These are phyloP conservation scores for Trachelus stipa DNA, from an alignment of 2,888 invertebrate genomes.

Conservation along the genomic window DNA sequence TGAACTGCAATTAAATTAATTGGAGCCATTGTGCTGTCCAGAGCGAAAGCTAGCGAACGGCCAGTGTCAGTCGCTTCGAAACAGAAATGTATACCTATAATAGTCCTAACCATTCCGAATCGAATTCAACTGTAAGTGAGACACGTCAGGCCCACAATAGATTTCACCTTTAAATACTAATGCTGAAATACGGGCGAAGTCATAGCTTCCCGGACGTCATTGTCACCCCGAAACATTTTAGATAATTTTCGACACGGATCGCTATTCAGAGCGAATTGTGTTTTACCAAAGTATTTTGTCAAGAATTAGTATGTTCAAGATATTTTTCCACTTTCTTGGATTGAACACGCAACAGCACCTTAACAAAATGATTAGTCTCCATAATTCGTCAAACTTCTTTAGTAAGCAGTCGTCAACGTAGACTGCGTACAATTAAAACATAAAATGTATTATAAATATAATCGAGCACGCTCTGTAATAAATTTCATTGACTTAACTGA, in stretches of 20 bases:
- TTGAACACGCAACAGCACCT: no score
- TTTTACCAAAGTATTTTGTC: not conserved
- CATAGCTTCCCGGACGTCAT: not conserved
- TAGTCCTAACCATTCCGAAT: not conserved
- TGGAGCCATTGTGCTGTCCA: constrained; percentile 60
- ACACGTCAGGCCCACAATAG: not conserved
- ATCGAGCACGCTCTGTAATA: not conserved
- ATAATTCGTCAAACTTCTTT: not conserved
- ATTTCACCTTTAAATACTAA: not conserved
- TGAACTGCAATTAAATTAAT: constrained; percentile 60
- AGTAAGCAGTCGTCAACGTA: not conserved
- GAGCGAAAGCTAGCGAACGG: constrained; percentile 52
- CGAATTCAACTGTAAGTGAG: not conserved
- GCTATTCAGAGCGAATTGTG: not conserved
- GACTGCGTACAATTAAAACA: not conserved
- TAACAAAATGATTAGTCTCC: no score
- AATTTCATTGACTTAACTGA: not conserved
- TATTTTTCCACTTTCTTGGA: not conserved
- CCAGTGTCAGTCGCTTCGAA: constrained; percentile 48
- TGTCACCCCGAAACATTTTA: not conserved
- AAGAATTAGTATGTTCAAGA: not conserved
- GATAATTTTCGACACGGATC: not conserved
- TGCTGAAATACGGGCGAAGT: not conserved
- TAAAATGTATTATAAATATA: not conserved
- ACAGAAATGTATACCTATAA: constrained; percentile 32